Conservation (phyloP, 1,140 invertebrate genomes). For the Centruroides vittatus region DNA sequence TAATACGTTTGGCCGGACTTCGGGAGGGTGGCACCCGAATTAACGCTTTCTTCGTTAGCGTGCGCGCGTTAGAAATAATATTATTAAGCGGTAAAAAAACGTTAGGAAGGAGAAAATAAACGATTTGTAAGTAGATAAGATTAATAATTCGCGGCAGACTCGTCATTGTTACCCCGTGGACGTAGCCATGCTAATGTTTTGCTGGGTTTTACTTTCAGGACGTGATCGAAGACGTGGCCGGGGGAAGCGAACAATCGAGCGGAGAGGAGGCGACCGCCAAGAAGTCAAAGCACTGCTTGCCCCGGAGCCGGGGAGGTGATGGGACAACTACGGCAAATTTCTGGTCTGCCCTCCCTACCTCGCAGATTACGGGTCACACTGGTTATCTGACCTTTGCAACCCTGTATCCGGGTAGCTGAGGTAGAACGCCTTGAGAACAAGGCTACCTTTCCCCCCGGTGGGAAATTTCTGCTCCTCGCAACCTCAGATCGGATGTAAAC, state of each 20-base stretch:
- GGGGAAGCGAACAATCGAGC: neutral
- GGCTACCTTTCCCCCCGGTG: too few relatives aligned
- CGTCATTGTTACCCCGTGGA: neutral
- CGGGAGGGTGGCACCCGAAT: too few relatives aligned
- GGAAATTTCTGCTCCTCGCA: too few relatives aligned
- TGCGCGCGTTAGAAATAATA: too few relatives aligned
- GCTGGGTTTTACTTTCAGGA: neutral
- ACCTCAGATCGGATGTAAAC: too few relatives aligned
- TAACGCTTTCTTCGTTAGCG: too few relatives aligned
- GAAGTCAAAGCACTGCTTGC: neutral
- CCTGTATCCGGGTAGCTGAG: constrained; percentile 23
- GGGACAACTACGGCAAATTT: constrained; percentile 28
- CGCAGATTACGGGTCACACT: constrained; percentile 70
- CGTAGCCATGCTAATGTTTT: neutral
- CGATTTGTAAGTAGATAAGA: too few relatives aligned
- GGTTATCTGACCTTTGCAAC: constrained; percentile 88
- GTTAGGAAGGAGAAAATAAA: too few relatives aligned
- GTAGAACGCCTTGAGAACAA: too few relatives aligned
- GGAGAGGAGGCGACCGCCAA: neutral
- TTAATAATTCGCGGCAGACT: too few relatives aligned
- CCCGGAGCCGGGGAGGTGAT: constrained; percentile 5
- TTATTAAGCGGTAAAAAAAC: too few relatives aligned
- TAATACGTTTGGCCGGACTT: too few relatives aligned
- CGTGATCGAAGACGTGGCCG: neutral
- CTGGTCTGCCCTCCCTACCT: constrained; percentile 48